A percentile compares a stretch with the other conserved stretches of the same genome.
Evolutionary conservation across 1,140 invertebrate species (phyloP).

Genomic region (Colletes gigas): DNA sequence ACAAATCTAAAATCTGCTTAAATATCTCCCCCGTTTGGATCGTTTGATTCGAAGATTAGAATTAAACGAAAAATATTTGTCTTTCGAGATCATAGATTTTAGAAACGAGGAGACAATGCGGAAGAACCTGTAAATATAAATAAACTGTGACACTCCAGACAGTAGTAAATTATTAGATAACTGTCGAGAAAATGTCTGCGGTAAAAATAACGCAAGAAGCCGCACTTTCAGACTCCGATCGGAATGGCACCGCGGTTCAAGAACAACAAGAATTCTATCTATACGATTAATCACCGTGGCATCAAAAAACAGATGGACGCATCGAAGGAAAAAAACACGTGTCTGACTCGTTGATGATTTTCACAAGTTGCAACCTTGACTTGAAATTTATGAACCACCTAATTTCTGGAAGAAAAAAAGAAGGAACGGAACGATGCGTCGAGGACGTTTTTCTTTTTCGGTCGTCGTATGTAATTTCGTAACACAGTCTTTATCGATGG

Average conservation of each 20-base stretch:
- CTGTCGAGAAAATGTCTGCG: too few relatives aligned
- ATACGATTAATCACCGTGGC: conserved; percentile 21
- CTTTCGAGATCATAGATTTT: too few relatives aligned
- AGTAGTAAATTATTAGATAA: too few relatives aligned
- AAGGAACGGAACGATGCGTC: conserved; percentile 34
- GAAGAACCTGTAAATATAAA: too few relatives aligned
- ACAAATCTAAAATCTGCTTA: too few relatives aligned
- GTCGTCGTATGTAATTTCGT: conserved; percentile 42
- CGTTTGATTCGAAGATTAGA: too few relatives aligned
- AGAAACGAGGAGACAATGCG: too few relatives aligned
- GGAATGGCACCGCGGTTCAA: too few relatives aligned
- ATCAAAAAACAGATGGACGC: conserved; percentile 17
- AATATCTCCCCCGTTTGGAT: too few relatives aligned
- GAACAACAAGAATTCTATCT: background rate
- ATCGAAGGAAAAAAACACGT: background rate
- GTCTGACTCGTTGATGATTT: conserved; percentile 7
- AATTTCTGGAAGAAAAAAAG: conserved; percentile 21
- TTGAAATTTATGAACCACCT: conserved; percentile 53
- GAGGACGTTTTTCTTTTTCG: conserved; percentile 2
- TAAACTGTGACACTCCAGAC: too few relatives aligned
- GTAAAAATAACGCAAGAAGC: too few relatives aligned
- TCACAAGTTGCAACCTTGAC: background rate
- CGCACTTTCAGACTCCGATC: background rate
- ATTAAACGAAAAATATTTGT: too few relatives aligned
- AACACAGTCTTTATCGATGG: conserved; percentile 1